These are phyloP conservation scores for Karalla daura DNA, from an alignment of 2,797 vertebrate species.

Conservation along the genomic window DNA sequence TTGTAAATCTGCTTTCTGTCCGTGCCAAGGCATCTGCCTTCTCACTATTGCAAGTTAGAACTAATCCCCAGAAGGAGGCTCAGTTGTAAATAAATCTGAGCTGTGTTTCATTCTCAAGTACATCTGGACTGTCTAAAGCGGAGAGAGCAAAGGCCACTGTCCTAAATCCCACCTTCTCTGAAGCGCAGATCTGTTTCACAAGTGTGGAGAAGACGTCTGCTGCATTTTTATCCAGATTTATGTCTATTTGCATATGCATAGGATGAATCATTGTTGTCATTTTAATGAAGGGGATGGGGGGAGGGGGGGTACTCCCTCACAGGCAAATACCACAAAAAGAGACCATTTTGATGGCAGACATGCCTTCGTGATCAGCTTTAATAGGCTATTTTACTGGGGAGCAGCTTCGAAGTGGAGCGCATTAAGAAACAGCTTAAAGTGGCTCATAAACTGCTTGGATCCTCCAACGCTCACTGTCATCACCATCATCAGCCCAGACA, in stretches of 20 bases:
- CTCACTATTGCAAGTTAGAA: constrained; percentile 47
- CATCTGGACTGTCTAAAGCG: constrained; percentile 44
- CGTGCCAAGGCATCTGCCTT: constrained; percentile 50
- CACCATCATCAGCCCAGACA: constrained; percentile 54
- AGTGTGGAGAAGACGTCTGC: constrained; percentile 22
- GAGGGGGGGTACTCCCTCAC: constrained; percentile 60
- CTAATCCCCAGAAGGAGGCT: constrained; percentile 51
- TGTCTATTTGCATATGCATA: constrained; percentile 74
- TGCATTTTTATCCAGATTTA: constrained; percentile 50
- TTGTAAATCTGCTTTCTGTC: constrained; percentile 43
- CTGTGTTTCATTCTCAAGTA: constrained; percentile 43
- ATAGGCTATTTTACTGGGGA: constrained; percentile 75
- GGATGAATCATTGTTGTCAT: constrained; percentile 68
- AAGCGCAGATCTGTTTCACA: constrained; percentile 23
- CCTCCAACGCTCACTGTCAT: constrained; percentile 50
- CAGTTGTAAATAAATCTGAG: constrained; percentile 35
- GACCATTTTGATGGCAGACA: constrained; percentile 71
- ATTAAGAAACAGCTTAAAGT: constrained; percentile 76
- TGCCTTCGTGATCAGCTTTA: constrained; percentile 79
- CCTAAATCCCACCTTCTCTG: constrained; percentile 53
- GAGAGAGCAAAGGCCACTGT: constrained; percentile 22
- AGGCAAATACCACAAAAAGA: constrained; percentile 67
- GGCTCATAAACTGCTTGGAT: constrained; percentile 72
- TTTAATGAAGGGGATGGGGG: constrained; percentile 77
- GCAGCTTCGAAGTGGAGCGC: constrained; percentile 67